phyloP scores from a whole-genome alignment of 1,140 invertebrate genomes.

The Lineus longissimus region DNA sequence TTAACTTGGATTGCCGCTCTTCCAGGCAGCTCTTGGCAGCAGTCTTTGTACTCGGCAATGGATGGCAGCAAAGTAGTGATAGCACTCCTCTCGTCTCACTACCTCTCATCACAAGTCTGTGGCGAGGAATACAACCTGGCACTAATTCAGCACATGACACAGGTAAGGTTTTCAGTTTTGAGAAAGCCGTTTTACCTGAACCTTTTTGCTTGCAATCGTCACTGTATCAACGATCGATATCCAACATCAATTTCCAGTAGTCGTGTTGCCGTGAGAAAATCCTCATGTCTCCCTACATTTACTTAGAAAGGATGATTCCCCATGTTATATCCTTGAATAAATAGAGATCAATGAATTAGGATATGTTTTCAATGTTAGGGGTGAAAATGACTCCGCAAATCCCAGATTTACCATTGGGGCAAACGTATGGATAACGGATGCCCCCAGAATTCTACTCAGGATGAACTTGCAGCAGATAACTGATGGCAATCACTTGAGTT shows the following conservation, averaged over 20 bases:
- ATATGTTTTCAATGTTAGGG: too few species aligned
- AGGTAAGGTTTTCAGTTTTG: too few species aligned
- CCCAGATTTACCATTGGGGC: background rate
- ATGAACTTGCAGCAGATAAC: too few species aligned
- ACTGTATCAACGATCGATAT: too few species aligned
- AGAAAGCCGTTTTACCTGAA: too few species aligned
- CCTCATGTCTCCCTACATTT: background rate
- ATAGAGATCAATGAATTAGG: too few species aligned
- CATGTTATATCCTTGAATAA: too few species aligned
- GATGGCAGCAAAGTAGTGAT: slow-evolving; percentile 35
- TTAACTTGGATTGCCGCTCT: too few species aligned
- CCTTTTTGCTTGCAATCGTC: too few species aligned
- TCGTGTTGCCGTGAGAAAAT: background rate
- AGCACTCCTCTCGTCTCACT: slow-evolving; percentile 32
- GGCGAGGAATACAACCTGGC: slow-evolving; percentile 47
- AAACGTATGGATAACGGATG: too few species aligned
- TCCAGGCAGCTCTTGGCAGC: slow-evolving; percentile 43
- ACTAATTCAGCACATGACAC: slow-evolving; percentile 27
- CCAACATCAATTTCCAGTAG: background rate
- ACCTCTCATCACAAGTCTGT: slow-evolving; percentile 41
- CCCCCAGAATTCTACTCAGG: too few species aligned
- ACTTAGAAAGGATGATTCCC: background rate
- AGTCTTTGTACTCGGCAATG: slow-evolving; percentile 40
- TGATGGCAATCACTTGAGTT: too few species aligned
- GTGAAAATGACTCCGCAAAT: background rate